Evolutionary conservation across 2,888 invertebrate species (phyloP).

Genomic region (Morinoia aosen): DNA sequence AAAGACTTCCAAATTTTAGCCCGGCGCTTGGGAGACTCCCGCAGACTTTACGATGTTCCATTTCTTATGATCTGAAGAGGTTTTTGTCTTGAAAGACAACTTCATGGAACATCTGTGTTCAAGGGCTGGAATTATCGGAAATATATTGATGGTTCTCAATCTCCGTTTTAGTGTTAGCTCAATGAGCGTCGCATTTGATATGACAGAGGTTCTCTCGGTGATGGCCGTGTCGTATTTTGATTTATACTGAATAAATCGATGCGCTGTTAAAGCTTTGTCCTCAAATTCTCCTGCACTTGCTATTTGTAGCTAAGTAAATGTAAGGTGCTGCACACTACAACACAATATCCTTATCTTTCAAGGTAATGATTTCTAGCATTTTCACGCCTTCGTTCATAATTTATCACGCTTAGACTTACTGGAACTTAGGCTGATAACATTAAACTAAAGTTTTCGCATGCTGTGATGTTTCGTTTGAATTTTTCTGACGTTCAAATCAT

Average conservation of each 20-base stretch:
- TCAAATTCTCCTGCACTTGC: not conserved
- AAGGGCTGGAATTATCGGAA: not conserved
- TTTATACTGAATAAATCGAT: not conserved
- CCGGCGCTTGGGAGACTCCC: not conserved
- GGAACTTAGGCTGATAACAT: too few relatives aligned
- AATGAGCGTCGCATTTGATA: not conserved
- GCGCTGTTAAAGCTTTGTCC: not conserved
- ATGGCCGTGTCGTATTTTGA: not conserved
- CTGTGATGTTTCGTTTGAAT: not conserved
- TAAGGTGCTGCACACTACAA: not conserved
- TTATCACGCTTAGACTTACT: too few relatives aligned
- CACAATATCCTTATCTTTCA: too few relatives aligned
- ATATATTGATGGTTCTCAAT: not conserved
- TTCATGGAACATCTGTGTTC: not conserved
- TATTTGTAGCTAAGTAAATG: not conserved
- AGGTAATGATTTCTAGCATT: too few relatives aligned
- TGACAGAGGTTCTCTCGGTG: not conserved
- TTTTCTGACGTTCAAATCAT: not conserved
- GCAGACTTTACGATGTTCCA: not conserved
- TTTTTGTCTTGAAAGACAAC: not conserved
- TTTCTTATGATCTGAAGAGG: not conserved
- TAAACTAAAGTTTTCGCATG: not conserved
- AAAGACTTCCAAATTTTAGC: not conserved
- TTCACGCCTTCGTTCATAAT: too few relatives aligned
- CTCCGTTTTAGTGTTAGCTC: not conserved